These are phyloP conservation scores for Thumatha senex DNA, from an alignment of 2,888 invertebrate species.

Conservation along the genomic window DNA sequence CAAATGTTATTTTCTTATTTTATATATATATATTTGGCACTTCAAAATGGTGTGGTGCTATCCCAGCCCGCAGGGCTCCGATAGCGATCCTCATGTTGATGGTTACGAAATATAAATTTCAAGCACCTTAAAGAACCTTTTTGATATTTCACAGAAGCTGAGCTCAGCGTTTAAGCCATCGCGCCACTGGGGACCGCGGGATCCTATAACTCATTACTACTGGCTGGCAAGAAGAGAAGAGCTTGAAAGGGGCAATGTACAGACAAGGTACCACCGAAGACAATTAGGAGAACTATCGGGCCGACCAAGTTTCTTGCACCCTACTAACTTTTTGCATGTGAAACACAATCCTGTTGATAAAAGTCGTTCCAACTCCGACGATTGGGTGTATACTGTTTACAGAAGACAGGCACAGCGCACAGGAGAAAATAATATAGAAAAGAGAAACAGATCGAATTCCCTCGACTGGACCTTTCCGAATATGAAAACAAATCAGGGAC, in stretches of 20 bases:
- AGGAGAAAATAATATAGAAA: constrained; percentile 14
- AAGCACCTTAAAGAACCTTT: constrained; percentile 25
- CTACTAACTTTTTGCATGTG: constrained; percentile 20
- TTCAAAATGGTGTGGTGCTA: no score
- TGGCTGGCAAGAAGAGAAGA: constrained; percentile 67
- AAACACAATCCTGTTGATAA: constrained; percentile 35
- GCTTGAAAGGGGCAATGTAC: constrained; percentile 33
- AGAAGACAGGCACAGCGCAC: constrained; percentile 48
- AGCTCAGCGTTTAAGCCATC: constrained; percentile 68
- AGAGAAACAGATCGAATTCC: constrained; percentile 53
- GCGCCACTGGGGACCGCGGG: constrained; percentile 74
- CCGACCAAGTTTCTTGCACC: constrained; percentile 43
- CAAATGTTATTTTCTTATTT: no score
- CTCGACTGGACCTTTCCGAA: constrained; percentile 47
- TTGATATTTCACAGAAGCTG: constrained; percentile 61
- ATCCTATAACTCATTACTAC: constrained; percentile 73
- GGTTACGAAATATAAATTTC: no score
- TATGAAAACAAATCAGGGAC: not conserved
- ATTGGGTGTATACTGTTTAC: constrained; percentile 56
- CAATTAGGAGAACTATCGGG: constrained; percentile 59
- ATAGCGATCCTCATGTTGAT: no score
- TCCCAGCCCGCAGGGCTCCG: no score
- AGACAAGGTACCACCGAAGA: constrained; percentile 45
- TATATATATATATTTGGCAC: no score
- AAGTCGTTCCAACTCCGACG: constrained; percentile 64